Conservation (phyloP, 2,888 invertebrate genomes). For the Tuberolachnus salignus region DNA sequence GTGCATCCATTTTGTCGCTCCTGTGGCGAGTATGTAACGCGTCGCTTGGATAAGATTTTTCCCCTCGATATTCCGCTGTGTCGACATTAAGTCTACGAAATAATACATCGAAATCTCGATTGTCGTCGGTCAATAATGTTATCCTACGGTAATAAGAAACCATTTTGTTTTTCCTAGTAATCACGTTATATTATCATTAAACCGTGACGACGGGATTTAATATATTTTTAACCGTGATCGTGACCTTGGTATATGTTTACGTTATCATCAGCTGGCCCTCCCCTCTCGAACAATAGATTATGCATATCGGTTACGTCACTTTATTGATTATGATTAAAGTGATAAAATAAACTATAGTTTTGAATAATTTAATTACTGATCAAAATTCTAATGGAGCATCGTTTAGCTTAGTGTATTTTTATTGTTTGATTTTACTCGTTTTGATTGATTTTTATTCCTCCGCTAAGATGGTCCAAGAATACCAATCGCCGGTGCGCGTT, state of each 20-base stretch:
- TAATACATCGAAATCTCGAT: too few species aligned
- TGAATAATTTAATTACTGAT: conserved; percentile 56
- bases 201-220: too few species aligned
- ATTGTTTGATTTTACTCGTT: conserved; percentile 56
- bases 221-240: not conserved
- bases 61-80: too few species aligned
- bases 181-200: too few species aligned
- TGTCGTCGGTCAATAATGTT: too few species aligned
- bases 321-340: conserved; percentile 49
- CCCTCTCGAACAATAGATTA: conserved; percentile 1
- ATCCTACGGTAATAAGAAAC: too few species aligned
- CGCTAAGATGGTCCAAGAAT: conserved; percentile 86
- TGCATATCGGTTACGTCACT: conserved; percentile 48
- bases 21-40: too few species aligned
- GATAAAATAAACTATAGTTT: conserved; percentile 43
- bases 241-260: not conserved
- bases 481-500: conserved; percentile 91
- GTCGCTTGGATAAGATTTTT: too few species aligned
- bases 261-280: conserved; percentile 33
- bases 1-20: too few species aligned
- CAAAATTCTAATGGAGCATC: conserved; percentile 51
- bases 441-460: conserved; percentile 47
- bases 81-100: too few species aligned
- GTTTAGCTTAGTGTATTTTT: conserved; percentile 49
- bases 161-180: too few species aligned